Evolutionary conservation across 1,140 invertebrate species (phyloP).

Genomic region (Bombus huntii): DNA sequence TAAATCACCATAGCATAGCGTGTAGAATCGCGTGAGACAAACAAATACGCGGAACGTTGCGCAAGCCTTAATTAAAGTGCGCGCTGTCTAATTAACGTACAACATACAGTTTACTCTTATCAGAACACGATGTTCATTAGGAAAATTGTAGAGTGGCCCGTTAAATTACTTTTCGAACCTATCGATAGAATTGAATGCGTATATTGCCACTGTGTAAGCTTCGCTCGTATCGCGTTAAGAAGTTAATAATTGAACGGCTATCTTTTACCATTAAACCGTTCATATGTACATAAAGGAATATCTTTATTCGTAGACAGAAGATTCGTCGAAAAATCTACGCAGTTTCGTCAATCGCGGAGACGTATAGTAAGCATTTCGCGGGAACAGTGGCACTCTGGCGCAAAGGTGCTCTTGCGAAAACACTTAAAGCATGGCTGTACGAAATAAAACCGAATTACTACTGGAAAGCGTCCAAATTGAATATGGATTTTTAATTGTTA

Average conservation of each 20-base stretch:
- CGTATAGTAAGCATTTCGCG: background rate
- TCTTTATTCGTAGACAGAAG: background rate
- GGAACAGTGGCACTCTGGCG: too few relatives aligned
- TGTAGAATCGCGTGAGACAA: constrained; percentile 43
- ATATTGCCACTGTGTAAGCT: background rate
- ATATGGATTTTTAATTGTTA: constrained; percentile 70
- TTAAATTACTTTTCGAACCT: constrained; percentile 5
- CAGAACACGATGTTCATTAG: constrained; percentile 19
- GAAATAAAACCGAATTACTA: constrained; percentile 55
- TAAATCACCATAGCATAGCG: background rate
- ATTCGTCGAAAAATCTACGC: too few relatives aligned
- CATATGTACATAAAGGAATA: background rate
- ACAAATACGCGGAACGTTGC: constrained; percentile 50
- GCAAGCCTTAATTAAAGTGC: constrained; percentile 55
- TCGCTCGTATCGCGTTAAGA: background rate
- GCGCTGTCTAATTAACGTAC: constrained; percentile 49
- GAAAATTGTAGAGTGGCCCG: constrained; percentile 12
- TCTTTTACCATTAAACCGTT: too few relatives aligned
- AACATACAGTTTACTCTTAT: constrained; percentile 40
- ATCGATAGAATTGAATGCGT: background rate
- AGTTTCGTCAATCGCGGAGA: background rate
- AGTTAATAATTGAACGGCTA: background rate
- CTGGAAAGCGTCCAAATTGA: constrained; percentile 61
- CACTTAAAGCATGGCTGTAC: constrained; percentile 12
- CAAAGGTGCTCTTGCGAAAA: background rate